Evolutionary conservation across 2,113 vertebrate species (phyloP).

Genomic region (Euleptes europaea): DNA sequence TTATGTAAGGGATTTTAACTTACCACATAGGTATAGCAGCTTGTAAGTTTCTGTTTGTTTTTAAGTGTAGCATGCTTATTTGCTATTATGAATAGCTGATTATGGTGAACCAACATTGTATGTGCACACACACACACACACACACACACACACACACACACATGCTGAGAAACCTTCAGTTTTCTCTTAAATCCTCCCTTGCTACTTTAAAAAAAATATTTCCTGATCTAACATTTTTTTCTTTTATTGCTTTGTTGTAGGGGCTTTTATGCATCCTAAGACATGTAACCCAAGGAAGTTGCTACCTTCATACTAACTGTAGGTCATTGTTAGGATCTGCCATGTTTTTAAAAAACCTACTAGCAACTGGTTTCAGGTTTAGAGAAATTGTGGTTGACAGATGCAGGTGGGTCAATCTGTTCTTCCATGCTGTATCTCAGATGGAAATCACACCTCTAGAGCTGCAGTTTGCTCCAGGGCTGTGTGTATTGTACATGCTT

Average conservation of each 20-base stretch:
- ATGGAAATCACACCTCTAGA: too few species aligned
- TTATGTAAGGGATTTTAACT: not conserved
- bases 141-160: too few species aligned
- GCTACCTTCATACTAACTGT: not conserved
- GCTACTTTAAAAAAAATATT: not conserved
- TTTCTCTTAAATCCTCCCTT: not conserved
- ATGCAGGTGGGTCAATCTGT: too few species aligned
- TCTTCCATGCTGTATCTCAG: too few species aligned
- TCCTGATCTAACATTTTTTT: not conserved
- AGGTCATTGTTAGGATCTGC: not conserved
- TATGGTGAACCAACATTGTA: not conserved
- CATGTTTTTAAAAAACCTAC: too few species aligned
- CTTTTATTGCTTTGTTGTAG: not conserved
- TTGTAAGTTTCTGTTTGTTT: not conserved
- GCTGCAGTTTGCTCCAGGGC: too few species aligned
- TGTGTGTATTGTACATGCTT: too few species aligned
- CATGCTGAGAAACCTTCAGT: not conserved
- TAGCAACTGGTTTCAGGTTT: too few species aligned
- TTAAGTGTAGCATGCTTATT: not conserved
- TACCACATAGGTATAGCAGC: not conserved
- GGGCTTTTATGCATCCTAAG: not conserved
- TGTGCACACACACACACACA: not conserved
- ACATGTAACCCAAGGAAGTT: not conserved
- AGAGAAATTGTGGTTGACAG: too few species aligned
- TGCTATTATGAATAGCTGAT: not conserved